Percentiles rank a stretch among this genome's conserved stretches.
These are phyloP conservation scores for Drosophila burlai DNA, from an alignment of 1,140 invertebrate genomes.

Conservation along the genomic window DNA sequence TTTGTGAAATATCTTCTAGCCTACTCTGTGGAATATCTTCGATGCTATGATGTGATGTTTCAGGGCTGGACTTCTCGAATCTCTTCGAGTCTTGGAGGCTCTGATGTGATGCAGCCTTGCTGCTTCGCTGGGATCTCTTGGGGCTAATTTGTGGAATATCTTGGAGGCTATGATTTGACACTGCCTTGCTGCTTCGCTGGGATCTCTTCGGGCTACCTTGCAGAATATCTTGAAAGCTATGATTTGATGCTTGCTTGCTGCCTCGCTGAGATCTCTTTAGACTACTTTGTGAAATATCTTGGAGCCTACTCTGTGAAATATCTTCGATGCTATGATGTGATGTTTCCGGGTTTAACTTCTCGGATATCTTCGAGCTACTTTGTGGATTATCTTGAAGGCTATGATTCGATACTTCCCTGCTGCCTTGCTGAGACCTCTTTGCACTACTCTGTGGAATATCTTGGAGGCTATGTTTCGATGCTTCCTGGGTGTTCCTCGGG, in stretches of 20 bases:
- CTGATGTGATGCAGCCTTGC: not conserved
- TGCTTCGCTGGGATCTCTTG: not conserved
- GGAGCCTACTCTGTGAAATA: too few relatives aligned
- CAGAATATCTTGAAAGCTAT: too few relatives aligned
- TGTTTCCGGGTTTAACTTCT: too few relatives aligned
- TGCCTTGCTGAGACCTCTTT: too few relatives aligned
- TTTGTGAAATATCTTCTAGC: not conserved
- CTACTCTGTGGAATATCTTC: not conserved
- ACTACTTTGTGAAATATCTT: not conserved
- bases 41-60: not conserved
- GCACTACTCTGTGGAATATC: not conserved
- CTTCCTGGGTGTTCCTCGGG: not conserved
- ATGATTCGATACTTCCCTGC: not conserved
- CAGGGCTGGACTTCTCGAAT: too few relatives aligned
- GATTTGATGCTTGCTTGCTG: not conserved
- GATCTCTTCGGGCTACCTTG: too few relatives aligned
- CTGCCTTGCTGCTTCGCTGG: too few relatives aligned
- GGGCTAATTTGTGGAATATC: not conserved
- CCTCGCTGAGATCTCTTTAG: not conserved
- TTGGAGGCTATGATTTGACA: not conserved
- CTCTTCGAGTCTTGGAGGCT: not conserved
- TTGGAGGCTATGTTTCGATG: not conserved
- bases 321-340: too few relatives aligned
- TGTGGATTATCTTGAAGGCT: not conserved
- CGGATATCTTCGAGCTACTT: not conserved